Evolutionary conservation across 2,113 vertebrate species (phyloP), one percentile per base, ranked within the genome.

Genomic region (Lasiurus cinereus): DNA sequence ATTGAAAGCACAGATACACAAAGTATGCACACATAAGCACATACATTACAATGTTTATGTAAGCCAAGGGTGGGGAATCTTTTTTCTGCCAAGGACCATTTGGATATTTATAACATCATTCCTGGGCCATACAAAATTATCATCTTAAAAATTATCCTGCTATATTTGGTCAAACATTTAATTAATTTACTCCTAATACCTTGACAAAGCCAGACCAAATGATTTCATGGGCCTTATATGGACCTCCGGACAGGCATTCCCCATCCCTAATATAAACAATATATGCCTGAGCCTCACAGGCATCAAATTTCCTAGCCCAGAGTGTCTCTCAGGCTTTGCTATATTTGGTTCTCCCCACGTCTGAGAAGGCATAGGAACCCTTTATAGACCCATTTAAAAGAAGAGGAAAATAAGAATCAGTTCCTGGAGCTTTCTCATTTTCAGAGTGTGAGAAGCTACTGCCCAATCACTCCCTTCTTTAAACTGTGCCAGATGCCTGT

Each of bases 401-500:
- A 93, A 22, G 18, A 59, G 46, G 31, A 56, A 86, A 91, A 36
- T 18, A 39, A 90, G 46, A 18, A 70, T 67, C 18, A 3, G 59
- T 11, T 56, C 67, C 64, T 56, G 18, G 74, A 8, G 39, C 5
- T 69, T 79, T 79, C 22, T 93, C 39, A 36, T 59, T 77, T 72
- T 31, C 80, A 52, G 31, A 39, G 7, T 19, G 39, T 39, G 77
- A 79, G 93, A 73, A 43, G 33, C 67, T 50, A 39, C 74, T 59
- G 24, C 73, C 59, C 59, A 27, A 33, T 56, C 33, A 43, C 36
- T 18, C 76, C 43, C 43, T 66, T 73, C 83, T 72, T 77, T 77
- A 84, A 54, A 59, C 22, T 3, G 59, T 50, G 83, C 74, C 83
- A 80, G 24, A 59, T 77, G 78, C 89, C 86, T 74, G 74, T 86